Evolutionary conservation across 2,888 invertebrate genomes (phyloP), one percentile per base, ranked within the genome.

Genomic region (Salticus scenicus): DNA sequence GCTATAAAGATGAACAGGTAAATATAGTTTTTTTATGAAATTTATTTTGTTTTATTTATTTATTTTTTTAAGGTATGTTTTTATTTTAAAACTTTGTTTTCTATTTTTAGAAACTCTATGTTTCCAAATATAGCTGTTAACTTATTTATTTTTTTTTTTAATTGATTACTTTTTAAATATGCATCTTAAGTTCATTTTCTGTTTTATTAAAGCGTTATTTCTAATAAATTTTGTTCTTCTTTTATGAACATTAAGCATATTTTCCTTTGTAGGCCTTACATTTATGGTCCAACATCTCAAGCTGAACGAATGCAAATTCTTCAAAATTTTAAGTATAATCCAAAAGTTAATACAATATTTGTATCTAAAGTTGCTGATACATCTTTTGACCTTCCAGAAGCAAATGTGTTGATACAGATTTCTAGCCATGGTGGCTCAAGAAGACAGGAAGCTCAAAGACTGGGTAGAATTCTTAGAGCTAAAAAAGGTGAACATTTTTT

Each of bases 281-380:
- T 99, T 91, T 99, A 98, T 92, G 99, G 99, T 1, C 98, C 99
- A 0, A 99, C 99, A 0, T 96, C 97, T 28, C 95, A 98, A 92
- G 95, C 94, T 89, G 99, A 99, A 91, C 93, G 99, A 90, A 97
- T 99, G 91, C 98, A 98, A 92, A 99, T 99, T 90, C 92, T 99
- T 86, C 98, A 99, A 92, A 99, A 99, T 91, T 99, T 99, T 92
- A 98, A 99, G 91, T 98, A 97, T 90, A 99, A 99, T 91, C 97
- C 96, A 0, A 98, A 98, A 94, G 98, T 97, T 88, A 99, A 98
- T 91, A 99, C 99, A 0, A 99, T 99, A 90, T 99, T 99, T 91
- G 99, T 99, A 81, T 98, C 98, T 89, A 99, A 99, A 94, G 98
- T 99, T 8, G 99, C 99, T 0, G 99, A 99, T 91, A 99, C 99